Evolutionary conservation across 2,113 vertebrate species (phyloP).

Genomic region (Cyphomyrus discorhynchus): DNA sequence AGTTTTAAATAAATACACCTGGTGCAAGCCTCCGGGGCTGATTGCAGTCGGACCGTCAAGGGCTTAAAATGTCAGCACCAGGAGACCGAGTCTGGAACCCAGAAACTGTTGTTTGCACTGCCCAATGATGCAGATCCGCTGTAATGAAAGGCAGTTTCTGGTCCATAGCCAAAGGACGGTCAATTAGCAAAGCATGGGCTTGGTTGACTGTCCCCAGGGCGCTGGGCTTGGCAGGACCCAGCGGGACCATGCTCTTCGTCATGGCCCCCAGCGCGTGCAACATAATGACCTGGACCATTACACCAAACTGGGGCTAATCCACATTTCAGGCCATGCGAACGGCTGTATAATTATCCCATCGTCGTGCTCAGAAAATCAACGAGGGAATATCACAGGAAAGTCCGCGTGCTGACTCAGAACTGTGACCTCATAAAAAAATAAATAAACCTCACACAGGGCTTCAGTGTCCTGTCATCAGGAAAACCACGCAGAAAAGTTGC

Average conservation of each 20-base stretch:
- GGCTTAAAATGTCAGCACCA: neutral
- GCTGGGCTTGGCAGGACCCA: neutral
- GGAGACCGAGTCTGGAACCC: neutral
- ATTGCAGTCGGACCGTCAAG: neutral
- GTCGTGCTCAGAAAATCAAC: neutral
- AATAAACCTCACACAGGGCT: neutral
- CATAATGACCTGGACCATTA: neutral
- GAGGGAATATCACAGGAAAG: neutral
- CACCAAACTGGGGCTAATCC: neutral
- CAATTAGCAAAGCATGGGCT: slow-evolving; percentile 6
- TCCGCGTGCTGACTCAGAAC: neutral
- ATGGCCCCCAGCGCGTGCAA: neutral
- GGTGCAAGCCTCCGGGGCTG: neutral
- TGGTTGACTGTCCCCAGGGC: neutral
- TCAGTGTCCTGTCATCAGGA: neutral
- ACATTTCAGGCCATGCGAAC: neutral
- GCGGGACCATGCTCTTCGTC: neutral
- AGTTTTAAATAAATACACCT: neutral
- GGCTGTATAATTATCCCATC: neutral
- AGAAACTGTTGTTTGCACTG: neutral
- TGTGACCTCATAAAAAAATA: neutral
- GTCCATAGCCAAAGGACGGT: neutral
- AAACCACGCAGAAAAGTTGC: neutral
- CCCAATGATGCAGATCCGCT: neutral
- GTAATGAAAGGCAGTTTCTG: slow-evolving; percentile 18